phyloP scores from a whole-genome alignment of 1,140 invertebrate species.

The Sinella curviseta region DNA sequence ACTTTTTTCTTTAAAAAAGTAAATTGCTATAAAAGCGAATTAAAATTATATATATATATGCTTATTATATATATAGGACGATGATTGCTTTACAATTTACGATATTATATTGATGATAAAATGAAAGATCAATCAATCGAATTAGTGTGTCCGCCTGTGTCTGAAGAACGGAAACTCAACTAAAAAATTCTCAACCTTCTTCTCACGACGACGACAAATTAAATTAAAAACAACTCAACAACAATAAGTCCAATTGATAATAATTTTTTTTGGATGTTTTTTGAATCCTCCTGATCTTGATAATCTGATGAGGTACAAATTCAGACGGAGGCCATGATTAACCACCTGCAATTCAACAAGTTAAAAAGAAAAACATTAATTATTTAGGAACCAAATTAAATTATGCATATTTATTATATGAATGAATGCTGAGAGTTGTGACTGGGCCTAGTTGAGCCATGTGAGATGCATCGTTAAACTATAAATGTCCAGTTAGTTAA shows the following conservation, averaged over 20 bases:
- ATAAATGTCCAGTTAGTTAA: neutral
- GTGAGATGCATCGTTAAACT: no score
- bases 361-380: no score
- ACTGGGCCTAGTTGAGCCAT: no score
- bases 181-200: constrained; percentile 7
- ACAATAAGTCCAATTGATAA: constrained; percentile 6
- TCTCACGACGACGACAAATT: neutral
- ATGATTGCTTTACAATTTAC: neutral
- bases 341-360: constrained; percentile 27
- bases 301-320: constrained; percentile 22
- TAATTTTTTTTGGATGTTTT: neutral
- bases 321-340: constrained; percentile 31
- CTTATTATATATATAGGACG: neutral
- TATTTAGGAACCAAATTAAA: no score
- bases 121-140: neutral
- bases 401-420: neutral
- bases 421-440: neutral
- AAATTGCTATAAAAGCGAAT: neutral
- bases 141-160: constrained; percentile 15
- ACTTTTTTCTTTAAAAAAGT: neutral
- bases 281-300: constrained; percentile 26
- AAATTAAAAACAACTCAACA: constrained; percentile 21
- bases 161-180: neutral
- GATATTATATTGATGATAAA: neutral
- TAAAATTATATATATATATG: neutral